Conservation (phyloP, 1,140 invertebrate species). For the Dolichoris vasculosae region DNA sequence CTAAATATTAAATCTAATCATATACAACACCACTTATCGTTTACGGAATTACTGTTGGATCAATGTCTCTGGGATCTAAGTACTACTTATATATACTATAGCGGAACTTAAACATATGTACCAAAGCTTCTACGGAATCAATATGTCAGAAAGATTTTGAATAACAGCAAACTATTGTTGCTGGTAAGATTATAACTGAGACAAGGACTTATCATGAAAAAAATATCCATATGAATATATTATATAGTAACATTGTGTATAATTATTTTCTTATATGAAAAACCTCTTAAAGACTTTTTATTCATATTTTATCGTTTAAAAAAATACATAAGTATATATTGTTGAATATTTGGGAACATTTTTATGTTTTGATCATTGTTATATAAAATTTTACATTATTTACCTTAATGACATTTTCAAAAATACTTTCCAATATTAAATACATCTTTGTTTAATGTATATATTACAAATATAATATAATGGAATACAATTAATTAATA, state of each 20-base stretch:
- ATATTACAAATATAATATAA: too few relatives aligned
- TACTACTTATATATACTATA: constrained; percentile 17
- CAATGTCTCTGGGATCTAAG: constrained; percentile 6
- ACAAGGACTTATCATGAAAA: neutral
- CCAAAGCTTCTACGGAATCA: neutral
- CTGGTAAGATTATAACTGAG: neutral
- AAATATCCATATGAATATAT: neutral
- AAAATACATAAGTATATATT: neutral
- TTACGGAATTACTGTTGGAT: neutral
- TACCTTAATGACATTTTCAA: too few relatives aligned
- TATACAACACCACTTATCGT: neutral
- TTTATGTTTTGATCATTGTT: too few relatives aligned
- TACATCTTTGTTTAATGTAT: too few relatives aligned
- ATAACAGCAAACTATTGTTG: neutral
- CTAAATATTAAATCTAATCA: neutral
- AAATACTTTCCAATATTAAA: too few relatives aligned
- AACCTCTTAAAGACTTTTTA: too few relatives aligned
- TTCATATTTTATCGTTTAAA: too few relatives aligned
- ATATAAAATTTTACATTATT: too few relatives aligned
- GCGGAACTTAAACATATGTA: neutral
- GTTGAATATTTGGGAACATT: too few relatives aligned
- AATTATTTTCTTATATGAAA: neutral
- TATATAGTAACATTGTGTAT: neutral
- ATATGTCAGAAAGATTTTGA: neutral
- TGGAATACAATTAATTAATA: too few relatives aligned